Evolutionary conservation across 2,113 vertebrate genomes (phyloP).

Genomic region (Ageneiosus marmoratus): DNA sequence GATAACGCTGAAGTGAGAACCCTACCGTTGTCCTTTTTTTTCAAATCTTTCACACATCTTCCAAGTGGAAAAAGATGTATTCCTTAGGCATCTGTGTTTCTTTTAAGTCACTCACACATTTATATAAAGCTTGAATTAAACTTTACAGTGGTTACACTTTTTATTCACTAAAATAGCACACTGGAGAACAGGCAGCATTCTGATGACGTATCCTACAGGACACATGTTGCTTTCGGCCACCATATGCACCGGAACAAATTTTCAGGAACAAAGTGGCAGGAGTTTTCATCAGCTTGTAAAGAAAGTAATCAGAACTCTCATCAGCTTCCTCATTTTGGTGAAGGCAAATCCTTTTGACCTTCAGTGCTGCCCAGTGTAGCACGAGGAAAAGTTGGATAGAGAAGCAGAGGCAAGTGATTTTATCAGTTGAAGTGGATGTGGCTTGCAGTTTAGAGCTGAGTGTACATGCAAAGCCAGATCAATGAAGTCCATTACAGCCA

Average conservation of each 20-base stretch:
- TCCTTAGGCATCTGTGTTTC: neutral
- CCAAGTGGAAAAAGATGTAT: neutral
- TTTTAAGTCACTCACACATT: neutral
- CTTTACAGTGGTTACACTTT: neutral
- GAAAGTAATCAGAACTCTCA: conserved; percentile 34
- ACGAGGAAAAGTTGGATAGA: conserved; percentile 10
- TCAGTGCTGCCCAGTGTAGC: conserved; percentile 2
- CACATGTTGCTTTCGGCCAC: conserved; percentile 9
- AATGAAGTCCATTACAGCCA: conserved; percentile 42
- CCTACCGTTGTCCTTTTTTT: conserved; percentile 1
- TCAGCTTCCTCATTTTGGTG: conserved; percentile 20
- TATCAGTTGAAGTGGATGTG: conserved; percentile 18
- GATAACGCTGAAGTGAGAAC: conserved; percentile 19
- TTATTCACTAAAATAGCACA: neutral
- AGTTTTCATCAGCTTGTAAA: conserved; percentile 31
- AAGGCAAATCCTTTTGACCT: conserved; percentile 31
- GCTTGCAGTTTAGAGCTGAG: conserved; percentile 20
- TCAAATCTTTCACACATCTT: neutral
- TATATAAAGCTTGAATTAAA: neutral
- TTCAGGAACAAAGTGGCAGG: conserved; percentile 4
- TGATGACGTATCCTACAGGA: neutral
- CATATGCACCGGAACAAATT: conserved; percentile 16
- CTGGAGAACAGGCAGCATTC: neutral
- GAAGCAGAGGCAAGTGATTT: conserved; percentile 1
- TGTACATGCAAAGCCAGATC: conserved; percentile 39